Percentiles rank a stretch among this genome's conserved stretches.
phyloP scores from a whole-genome alignment of 2,888 invertebrate genomes.

The Drosophila macrospina region DNA sequence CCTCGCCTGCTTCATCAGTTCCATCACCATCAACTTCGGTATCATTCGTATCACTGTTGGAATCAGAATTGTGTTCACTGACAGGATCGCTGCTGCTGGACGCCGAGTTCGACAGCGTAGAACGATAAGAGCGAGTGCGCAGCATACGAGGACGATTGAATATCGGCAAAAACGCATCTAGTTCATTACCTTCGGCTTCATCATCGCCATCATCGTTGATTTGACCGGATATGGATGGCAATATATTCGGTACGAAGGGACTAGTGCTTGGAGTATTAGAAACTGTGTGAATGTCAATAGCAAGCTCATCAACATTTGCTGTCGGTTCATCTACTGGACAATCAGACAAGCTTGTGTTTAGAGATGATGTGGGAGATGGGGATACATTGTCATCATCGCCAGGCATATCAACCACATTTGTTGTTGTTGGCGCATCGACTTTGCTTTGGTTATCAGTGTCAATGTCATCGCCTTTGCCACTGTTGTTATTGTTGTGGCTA shows the following conservation, averaged over 20 bases:
- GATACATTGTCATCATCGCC: not conserved
- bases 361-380: not conserved
- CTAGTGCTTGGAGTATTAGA: not conserved
- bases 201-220: not conserved
- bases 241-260: not conserved
- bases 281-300: not conserved
- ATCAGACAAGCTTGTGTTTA: not conserved
- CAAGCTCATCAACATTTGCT: not conserved
- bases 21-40: constrained; percentile 24
- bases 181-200: constrained; percentile 1
- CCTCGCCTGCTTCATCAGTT: constrained; percentile 1
- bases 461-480: constrained; percentile 3
- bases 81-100: not conserved
- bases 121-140: constrained; percentile 15
- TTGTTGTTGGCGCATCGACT: constrained; percentile 8
- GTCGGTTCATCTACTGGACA: not conserved
- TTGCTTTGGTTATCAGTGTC: constrained; percentile 6
- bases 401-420: not conserved
- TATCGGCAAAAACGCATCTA: not conserved
- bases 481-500: constrained; percentile 25
- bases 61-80: not conserved
- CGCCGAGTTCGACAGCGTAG: not conserved
- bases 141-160: constrained; percentile 25
- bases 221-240: no score
- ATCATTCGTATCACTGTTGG: constrained; percentile 18